These are phyloP conservation scores for Eunapius fragilis DNA, from an alignment of 37 sponge, comb jelly and placozoan species.

Conservation along the genomic window DNA sequence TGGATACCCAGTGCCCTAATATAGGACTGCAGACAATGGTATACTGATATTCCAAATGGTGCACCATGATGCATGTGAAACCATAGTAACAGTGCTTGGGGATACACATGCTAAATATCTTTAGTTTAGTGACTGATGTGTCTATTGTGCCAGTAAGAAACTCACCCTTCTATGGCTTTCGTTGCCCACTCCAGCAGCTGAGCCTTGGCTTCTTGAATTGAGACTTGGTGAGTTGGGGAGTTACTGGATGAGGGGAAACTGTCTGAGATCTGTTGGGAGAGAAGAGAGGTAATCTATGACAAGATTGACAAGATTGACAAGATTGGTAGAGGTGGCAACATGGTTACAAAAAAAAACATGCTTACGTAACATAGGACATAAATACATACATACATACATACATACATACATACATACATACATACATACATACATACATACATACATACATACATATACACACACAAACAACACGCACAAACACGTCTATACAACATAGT, in stretches of 20 bases:
- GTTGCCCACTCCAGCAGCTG: slow-evolving; percentile 76
- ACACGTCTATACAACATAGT: not conserved
- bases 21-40: no score
- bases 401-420: not conserved
- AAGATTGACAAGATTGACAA: no score
- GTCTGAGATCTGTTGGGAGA: not conserved
- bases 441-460: not conserved
- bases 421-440: not conserved
- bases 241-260: not conserved
- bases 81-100: not conserved
- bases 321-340: no score
- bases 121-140: not conserved
- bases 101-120: not conserved
- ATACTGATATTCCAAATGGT: no score
- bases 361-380: no score
- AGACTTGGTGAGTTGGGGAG: slow-evolving; percentile 41
- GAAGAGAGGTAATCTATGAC: not conserved
- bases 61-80: no score
- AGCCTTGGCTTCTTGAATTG: slow-evolving; percentile 55
- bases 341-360: no score
- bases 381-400: slow-evolving; percentile 21
- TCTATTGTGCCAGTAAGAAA: not conserved
- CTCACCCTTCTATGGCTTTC: slow-evolving; percentile 68
- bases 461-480: not conserved
- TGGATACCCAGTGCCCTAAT: no score